Base-by-base conservation (phyloP, 2,113 vertebrate species). In the Baryphthengus martii region DNA sequence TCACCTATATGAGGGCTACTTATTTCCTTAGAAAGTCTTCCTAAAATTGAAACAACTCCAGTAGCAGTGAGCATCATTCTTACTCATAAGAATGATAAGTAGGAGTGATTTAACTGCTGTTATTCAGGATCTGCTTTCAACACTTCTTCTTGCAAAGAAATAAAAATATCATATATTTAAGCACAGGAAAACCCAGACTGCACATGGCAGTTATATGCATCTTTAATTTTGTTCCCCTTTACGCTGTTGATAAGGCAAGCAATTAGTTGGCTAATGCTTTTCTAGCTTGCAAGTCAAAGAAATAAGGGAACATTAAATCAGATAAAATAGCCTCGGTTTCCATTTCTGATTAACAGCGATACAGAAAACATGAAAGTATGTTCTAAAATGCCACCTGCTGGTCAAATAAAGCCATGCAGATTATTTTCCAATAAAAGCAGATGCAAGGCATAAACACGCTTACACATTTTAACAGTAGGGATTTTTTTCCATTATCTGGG, bases 361-460 rank as follows among this genome's bases (percentile, higher is more conserved):
- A 81, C 52, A 70, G 35, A 72, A 62, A 39, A 19, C 23, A 37
- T 8, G 18, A 4, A 72, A 88, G 33, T 24, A 13, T 66, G 82
- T 82, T 85, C 63, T 88, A 37, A 80, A 61, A 16, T 95, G 91
- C 91, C 90, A 75, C 66, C 93, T 96, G 6, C 88, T 92, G 91
- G 83, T 59, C 89, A 95, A 74, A 68, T 21, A 1, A 7, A 84
- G 49, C 18, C 40, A 75, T 11, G 28, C 42, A 77, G 45, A 52
- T 79, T 58, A 45, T 53, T 61, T 74, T n/a, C 26, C 35, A 71
- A n/a, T 59, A 37, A 19, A 77, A 75, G 44, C 12, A 88, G 40
- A 35, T 63, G 42, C 39, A 18, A 37, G 17, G 26, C 44, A 63
- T 37, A 63, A 73, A n/a, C 24, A 28, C 6, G 33, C 20, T 35